Evolutionary conservation across 2,888 invertebrate genomes (phyloP).

Genomic region (Sinhomidia bicolor): DNA sequence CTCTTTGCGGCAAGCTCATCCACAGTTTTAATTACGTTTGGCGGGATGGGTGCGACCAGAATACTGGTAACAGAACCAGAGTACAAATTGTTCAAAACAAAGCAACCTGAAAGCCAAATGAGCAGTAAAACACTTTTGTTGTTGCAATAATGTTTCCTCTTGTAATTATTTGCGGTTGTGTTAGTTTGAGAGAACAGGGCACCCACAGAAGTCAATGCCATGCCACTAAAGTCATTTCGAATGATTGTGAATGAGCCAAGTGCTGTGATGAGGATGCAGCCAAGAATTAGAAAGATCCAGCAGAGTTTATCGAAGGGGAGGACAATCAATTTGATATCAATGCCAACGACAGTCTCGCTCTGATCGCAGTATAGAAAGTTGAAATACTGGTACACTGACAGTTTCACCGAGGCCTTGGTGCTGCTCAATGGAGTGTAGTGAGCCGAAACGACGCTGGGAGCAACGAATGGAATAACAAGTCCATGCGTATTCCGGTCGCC

Average conservation of each 20-base stretch:
- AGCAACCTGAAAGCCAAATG: conserved; percentile 43
- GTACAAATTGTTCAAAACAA: conserved; percentile 60
- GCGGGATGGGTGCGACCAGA: conserved; percentile 55
- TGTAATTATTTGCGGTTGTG: background rate
- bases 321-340: conserved; percentile 40
- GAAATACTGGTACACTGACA: conserved; percentile 58
- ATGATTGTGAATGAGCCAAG: conserved; percentile 24
- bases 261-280: conserved; percentile 7
- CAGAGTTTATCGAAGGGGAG: conserved; percentile 38
- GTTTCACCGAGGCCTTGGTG: conserved; percentile 47
- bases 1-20: conserved; percentile 30
- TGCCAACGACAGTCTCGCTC: background rate
- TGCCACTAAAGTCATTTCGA: background rate
- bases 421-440: conserved; percentile 43
- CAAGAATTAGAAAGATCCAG: conserved; percentile 47
- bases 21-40: conserved; percentile 44
- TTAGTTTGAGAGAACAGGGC: conserved; percentile 24
- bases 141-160: too few species aligned
- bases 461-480: conserved; percentile 46
- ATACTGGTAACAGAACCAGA: conserved; percentile 47
- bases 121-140: conserved; percentile 18
- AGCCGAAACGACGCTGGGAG: conserved; percentile 41
- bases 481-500: background rate
- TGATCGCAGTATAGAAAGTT: conserved; percentile 66
- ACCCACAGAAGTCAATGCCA: conserved; percentile 42